Percentiles rank a stretch among this genome's conserved stretches.
These are phyloP conservation scores for Anas acuta DNA, from an alignment of 2,797 vertebrate species.

Conservation along the genomic window DNA sequence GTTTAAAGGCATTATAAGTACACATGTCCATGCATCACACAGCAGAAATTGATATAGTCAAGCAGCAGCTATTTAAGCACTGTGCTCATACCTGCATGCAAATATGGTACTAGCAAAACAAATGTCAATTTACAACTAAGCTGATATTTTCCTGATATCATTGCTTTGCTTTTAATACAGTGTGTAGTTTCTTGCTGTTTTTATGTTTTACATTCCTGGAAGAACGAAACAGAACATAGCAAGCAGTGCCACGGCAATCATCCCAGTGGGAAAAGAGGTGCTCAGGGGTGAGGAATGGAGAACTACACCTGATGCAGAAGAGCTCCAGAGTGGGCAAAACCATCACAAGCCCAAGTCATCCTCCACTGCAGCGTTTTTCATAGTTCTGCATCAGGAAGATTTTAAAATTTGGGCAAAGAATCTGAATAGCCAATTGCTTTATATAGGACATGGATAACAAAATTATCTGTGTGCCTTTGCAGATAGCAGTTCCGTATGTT, in stretches of 20 bases:
- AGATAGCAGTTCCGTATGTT: background rate
- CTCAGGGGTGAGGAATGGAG: background rate
- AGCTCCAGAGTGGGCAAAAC: background rate
- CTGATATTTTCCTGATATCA: background rate
- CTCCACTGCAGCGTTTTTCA: accelerated
- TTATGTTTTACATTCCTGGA: background rate
- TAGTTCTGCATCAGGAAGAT: background rate
- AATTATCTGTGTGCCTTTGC: background rate
- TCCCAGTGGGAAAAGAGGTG: background rate
- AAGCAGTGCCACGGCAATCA: background rate
- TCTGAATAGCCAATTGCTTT: background rate
- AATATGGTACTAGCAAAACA: background rate
- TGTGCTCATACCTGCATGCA: background rate
- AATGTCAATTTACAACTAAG: background rate
- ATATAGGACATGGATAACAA: background rate
- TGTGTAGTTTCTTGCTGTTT: background rate
- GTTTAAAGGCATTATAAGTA: background rate
- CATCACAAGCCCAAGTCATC: background rate
- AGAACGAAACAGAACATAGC: background rate
- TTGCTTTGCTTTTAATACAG: background rate
- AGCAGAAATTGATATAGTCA: background rate
- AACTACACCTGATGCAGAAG: background rate
- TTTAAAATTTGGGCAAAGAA: background rate
- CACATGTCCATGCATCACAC: background rate
- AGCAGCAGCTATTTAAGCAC: background rate